Evolutionary conservation across 2,888 invertebrate species (phyloP), one percentile per base, ranked within the genome.

Genomic region (Drepanosiphum platanoidis): DNA sequence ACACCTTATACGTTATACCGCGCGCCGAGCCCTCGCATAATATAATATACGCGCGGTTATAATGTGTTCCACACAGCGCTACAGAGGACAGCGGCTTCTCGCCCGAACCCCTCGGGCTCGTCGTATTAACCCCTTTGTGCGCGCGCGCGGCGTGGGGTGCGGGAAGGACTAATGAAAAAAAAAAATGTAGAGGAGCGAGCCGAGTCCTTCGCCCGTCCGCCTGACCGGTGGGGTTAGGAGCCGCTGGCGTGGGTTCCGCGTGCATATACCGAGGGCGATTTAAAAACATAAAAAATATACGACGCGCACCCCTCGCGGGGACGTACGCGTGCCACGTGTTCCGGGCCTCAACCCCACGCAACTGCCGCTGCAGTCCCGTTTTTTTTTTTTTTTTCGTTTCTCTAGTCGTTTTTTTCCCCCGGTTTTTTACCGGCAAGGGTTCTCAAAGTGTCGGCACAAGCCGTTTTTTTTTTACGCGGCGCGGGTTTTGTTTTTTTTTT

Each of bases 211-310:
- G 81, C 61, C 80, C 79, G 66, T 80, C 79, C n/a, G 46, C 32
- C 84, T 84, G 84, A 84, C 84, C 84, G 84, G 84, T 84, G 77
- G 84, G 84, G 84, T 84, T 58, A 75, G 74, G n/a, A 52, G 68
- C 74, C 42, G 84, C 42, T 52, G 52, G 18, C 74, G 74, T 52
- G 74, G 74, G 74, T 74, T 46, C 42, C 74, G 39, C 58, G 0
- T 61, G 71, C 52, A 70, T 81, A 39, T 72, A 77, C 84, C 39
- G 84, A 84, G 84, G 84, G 84, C 84, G 84, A 84, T 84, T 84
- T 84, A 84, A 84, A 84, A 84, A 84, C 75, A 68, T 77, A 77
- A 84, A 84, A 84, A 84, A 84, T 36, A 68, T 68, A 52, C 66
- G 68, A 9, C 27, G 34, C 75, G 70, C 84, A 84, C 84, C 84